Base-by-base conservation (phyloP, 2,797 vertebrate genomes). In the Trachops cirrhosus region DNA sequence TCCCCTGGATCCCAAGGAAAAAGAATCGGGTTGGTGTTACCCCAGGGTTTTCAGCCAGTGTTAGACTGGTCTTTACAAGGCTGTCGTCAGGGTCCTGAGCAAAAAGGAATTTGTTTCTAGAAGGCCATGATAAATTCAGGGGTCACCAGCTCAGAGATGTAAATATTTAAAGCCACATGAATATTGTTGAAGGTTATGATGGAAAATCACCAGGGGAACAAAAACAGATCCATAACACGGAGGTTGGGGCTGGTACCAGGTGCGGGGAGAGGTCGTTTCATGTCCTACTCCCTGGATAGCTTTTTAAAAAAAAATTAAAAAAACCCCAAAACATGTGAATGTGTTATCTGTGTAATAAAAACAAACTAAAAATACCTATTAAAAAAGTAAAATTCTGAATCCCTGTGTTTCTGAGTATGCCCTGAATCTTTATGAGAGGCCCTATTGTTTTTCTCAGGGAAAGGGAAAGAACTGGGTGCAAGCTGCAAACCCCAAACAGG, bases 81-180 rank as follows among this genome's bases (percentile, higher is more conserved):
- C 24, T 21, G 1, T 79, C 41, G 44, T 57, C 34, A 24, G 75
- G 84, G 32, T 91, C 37, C 46, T 46, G 18, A 93, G 19, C 41
- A 54, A 48, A 86, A 92, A 73, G 16, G 1, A 41, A 68, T 68
- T 67, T 73, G 64, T 11, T 64, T n/a, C 46, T 48, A 34, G 86
- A 84, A 46, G 41, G 89, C 34, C 50, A 5, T 54, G 34, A 68
- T 71, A 88, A n/a, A 89, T 48, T 64, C 67, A 88, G 26, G 57
- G 73, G 59, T 57, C 48, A 52, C 41, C 62, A 44, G 12, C 59
- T 90, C 62, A 59, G 22, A 64, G 44, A 57, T 46, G 34, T 93
- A 86, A 93, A 89, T 85, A 87, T 89, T 54, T 78, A 80, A 77
- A 87, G 84, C 54, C 59, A 68, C 19, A 54, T 89, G 62, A 80